Percentiles rank a stretch among this genome's conserved stretches.
Evolutionary conservation across 2,888 invertebrate genomes (phyloP).

Genomic region (Argyra leucocephala): DNA sequence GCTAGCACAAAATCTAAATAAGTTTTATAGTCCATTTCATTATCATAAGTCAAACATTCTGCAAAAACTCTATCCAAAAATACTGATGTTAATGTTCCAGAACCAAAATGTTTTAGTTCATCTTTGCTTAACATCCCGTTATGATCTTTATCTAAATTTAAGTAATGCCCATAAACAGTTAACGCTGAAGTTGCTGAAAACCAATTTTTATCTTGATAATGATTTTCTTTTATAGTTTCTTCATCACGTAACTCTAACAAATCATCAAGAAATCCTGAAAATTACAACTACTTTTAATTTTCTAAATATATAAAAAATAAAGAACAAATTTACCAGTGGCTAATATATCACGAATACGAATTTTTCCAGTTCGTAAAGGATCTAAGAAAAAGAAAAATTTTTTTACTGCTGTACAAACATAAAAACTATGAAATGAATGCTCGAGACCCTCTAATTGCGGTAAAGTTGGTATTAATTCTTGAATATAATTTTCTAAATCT

Average conservation of each 20-base stretch:
- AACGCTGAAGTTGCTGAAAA: constrained; percentile 83
- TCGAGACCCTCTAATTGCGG: constrained; percentile 83
- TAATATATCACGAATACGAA: constrained; percentile 83
- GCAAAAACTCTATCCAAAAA: constrained; percentile 91
- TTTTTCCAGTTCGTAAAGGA: constrained; percentile 74
- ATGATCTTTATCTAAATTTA: constrained; percentile 86
- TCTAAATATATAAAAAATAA: constrained; percentile 9
- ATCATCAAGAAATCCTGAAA: constrained; percentile 67
- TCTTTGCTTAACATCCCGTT: constrained; percentile 91
- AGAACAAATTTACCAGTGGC: constrained; percentile 54
- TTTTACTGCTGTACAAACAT: constrained; percentile 89
- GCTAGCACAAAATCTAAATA: constrained; percentile 91
- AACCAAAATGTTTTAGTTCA: constrained; percentile 81
- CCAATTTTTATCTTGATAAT: constrained; percentile 85
- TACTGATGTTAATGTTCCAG: constrained; percentile 80
- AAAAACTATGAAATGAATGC: constrained; percentile 89
- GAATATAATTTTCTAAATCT: constrained; percentile 89
- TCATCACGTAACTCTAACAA: constrained; percentile 79
- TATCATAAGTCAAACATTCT: constrained; percentile 88
- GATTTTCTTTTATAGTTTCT: constrained; percentile 69
- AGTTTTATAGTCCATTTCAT: constrained; percentile 95
- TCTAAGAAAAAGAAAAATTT: constrained; percentile 96
- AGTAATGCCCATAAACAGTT: constrained; percentile 85
- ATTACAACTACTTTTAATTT: not conserved
- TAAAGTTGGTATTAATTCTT: constrained; percentile 84